A percentile compares a stretch with the other conserved stretches of the same genome.
These are phyloP conservation scores for Brachyptera risi DNA, from an alignment of 2,888 invertebrate species.

Conservation along the genomic window DNA sequence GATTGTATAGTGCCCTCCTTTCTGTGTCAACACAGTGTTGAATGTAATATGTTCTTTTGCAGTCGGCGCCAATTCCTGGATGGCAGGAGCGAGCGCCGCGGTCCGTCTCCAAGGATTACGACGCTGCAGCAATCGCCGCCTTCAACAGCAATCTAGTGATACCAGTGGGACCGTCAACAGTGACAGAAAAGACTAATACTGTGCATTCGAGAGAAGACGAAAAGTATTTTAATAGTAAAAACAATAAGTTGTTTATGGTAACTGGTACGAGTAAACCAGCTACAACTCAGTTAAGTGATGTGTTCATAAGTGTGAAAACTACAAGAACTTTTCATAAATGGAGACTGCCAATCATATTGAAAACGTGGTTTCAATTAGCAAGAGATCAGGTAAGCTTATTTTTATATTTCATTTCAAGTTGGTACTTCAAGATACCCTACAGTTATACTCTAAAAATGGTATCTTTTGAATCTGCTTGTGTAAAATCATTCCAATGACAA, in stretches of 20 bases:
- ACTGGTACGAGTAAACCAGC: constrained; percentile 54
- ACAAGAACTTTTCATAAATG: constrained; percentile 81
- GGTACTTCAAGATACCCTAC: no score
- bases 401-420: no score
- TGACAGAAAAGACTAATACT: constrained; percentile 31
- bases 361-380: constrained; percentile 94
- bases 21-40: no score
- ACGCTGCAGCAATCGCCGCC: constrained; percentile 45
- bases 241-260: constrained; percentile 39
- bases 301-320: constrained; percentile 95
- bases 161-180: constrained; percentile 30
- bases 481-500: no score
- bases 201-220: neutral
- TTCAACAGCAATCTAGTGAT: constrained; percentile 46
- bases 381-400: constrained; percentile 72
- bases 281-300: constrained; percentile 72
- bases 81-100: constrained; percentile 39
- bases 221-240: neutral
- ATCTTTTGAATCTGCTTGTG: no score
- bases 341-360: constrained; percentile 80
- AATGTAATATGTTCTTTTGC: no score
- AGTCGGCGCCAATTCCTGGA: constrained; percentile 39
- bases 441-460: no score
- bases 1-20: no score
- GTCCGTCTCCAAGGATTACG: constrained; percentile 35